Evolutionary conservation across 2,113 vertebrate species (phyloP).

Genomic region (Lonchura striata): DNA sequence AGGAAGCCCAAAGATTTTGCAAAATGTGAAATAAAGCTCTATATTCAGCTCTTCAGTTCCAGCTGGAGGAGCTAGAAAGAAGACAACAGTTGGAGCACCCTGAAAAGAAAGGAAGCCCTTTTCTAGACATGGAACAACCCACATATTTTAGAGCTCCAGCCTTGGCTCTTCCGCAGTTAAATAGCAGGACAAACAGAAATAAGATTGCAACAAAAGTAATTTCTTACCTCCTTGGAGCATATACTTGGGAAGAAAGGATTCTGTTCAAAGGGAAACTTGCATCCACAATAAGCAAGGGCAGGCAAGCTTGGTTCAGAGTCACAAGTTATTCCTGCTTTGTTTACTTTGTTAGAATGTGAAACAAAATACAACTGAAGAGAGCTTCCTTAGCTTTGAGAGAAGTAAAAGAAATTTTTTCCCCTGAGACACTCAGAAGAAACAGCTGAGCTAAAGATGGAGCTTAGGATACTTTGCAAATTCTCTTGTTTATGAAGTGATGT

Average conservation of each 20-base stretch:
- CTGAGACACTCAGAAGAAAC: background rate
- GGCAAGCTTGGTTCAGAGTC: background rate
- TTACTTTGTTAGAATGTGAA: background rate
- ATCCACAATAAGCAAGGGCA: background rate
- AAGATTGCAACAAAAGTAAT: background rate
- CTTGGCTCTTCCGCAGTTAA: background rate
- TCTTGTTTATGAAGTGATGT: background rate
- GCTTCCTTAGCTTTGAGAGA: background rate
- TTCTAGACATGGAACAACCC: background rate
- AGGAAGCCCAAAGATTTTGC: background rate
- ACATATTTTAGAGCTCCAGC: background rate
- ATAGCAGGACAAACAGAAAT: background rate
- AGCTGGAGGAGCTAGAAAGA: background rate
- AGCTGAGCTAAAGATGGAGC: background rate
- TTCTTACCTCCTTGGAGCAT: slow-evolving; percentile 3
- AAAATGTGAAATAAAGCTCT: background rate
- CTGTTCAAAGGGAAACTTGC: background rate
- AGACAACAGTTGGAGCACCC: background rate
- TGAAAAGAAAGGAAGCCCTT: background rate
- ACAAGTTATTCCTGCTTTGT: background rate
- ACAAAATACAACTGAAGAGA: background rate
- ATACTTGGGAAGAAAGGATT: background rate
- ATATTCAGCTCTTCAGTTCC: background rate
- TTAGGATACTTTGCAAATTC: background rate
- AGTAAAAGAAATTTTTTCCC: background rate